Base-by-base conservation (phyloP, 2,797 vertebrate species). In the Parambassis ranga region DNA sequence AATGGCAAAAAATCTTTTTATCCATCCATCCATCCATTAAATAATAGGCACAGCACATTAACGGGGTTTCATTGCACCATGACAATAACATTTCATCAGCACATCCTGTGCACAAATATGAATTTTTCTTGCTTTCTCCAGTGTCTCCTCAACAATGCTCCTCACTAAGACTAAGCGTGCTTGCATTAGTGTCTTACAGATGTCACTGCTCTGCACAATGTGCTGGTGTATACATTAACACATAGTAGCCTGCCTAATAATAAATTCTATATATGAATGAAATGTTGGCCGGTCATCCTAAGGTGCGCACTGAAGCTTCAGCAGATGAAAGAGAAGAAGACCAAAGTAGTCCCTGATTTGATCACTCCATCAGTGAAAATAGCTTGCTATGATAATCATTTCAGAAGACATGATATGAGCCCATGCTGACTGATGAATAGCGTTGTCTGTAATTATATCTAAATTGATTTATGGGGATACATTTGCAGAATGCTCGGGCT, bases 391-490 rank as follows among this genome's bases (percentile, higher is more conserved):
- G 82, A 77, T 87, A 82, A 89, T 88, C 68, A 85, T 88, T 88
- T 88, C 73, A 74, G 68, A 85, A 60, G 68, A 83, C 65, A 68
- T 52, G 58, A 81, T 77, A 62, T 66, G 82, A 75, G 71, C 59
- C 55, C 55, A 70, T 41, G 79, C 76, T 78, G 87, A 84, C 79
- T 75, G 83, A 86, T 77, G 77, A 71, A 71, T 81, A 65, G 75
- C 73, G 75, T 75, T 85, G 80, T 79, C 79, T 87, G 83, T 86
- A 89, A 88, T 89, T 85, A 85, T 84, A 87, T 81, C 85, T 86
- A 86, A 90, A 89, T 82, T 89, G 87, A 89, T 87, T 88, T 85
- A 87, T 79, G 83, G 60, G 70, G 79, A 87, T 81, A 60, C 71
- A 79, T 88, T 85, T 87, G 75, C 79, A 84, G 80, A 84, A 41